Base-by-base conservation (phyloP, 2,113 vertebrate species). In the Abramis brama region DNA sequence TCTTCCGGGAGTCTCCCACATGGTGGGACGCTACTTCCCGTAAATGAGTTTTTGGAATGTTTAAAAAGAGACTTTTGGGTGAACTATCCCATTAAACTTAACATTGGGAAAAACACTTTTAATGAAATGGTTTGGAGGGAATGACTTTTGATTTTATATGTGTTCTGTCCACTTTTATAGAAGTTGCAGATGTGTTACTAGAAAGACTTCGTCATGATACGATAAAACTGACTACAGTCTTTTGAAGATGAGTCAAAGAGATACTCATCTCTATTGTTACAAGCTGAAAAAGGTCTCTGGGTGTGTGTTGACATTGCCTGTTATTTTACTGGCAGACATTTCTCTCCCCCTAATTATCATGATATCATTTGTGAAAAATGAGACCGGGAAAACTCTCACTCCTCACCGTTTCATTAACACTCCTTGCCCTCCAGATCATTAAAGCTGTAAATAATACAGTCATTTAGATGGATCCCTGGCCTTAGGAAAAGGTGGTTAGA, bases 321-420 rank as follows among this genome's bases (percentile, higher is more conserved):
- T 80, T 81, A 21, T 47, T 81, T 47, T 82, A 52, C n/a, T 30
- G 43, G 19, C 64, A 52, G 45, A 70, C n/a, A n/a, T 68, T 64
- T 68, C n/a, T 30, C 11, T 30, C 33, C 62, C 45, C 33, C 17
- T 13, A 59, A 55, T 85, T 36, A 75, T 87, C 50, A 39, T 85
- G 43, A 50, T 77, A 47, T 43, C 27, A 43, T 68, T 64, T 33
- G 33, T 73, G 64, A 62, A 79, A 71, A 47, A 83, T 75, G 39
- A 81, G 27, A 71, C 5, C 79, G 70, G 25, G 70, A 82, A 62
- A 62, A 73, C 52, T 88, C 57, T 77, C 78, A 81, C 17, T 86
- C 50, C 55, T 86, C 75, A 52, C 55, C 36, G 76, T 86, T 86
- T 86, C 71, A 88, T 82, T 75, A 83, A 66, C 66, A 33, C 66